Percentiles rank a stretch among this genome's conserved stretches.
phyloP scores from a whole-genome alignment of 2,888 invertebrate species.

The Podotricha telesiphe region DNA sequence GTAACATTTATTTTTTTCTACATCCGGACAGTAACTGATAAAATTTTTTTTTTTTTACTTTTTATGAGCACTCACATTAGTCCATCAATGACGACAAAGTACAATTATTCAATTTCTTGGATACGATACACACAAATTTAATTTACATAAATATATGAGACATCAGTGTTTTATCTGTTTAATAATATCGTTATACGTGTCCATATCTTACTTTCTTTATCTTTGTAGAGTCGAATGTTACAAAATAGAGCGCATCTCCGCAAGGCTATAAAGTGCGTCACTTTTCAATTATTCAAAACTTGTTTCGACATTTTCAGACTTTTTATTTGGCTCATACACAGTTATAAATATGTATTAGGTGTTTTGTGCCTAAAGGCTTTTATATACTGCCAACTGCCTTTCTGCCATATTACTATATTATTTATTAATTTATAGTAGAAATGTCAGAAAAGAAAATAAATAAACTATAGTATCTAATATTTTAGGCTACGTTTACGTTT shows the following conservation, averaged over 20 bases:
- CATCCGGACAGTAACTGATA: too few relatives aligned
- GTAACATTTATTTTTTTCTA: too few relatives aligned
- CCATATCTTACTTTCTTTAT: slow-evolving; percentile 28
- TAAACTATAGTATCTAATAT: too few relatives aligned
- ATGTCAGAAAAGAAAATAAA: not conserved
- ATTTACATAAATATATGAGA: not conserved
- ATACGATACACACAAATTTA: too few relatives aligned
- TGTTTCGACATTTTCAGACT: slow-evolving; percentile 65
- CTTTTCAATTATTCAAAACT: slow-evolving; percentile 70
- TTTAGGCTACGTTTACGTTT: too few relatives aligned
- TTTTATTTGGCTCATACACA: slow-evolving; percentile 55
- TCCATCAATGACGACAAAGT: too few relatives aligned
- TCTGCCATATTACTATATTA: not conserved
- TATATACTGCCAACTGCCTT: slow-evolving; percentile 24
- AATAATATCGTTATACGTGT: slow-evolving; percentile 12
- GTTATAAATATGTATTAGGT: slow-evolving; percentile 66
- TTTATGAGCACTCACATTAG: too few relatives aligned
- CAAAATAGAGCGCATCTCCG: slow-evolving; percentile 69
- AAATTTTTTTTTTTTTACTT: too few relatives aligned
- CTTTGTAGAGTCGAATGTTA: slow-evolving; percentile 49
- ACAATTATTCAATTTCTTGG: too few relatives aligned
- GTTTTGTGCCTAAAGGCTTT: slow-evolving; percentile 54
- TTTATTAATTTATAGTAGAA: not conserved
- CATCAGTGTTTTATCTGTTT: not conserved
- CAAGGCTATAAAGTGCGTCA: slow-evolving; percentile 78